Base-by-base conservation (phyloP, 2,888 invertebrate genomes). In the Epiblema foenella region DNA sequence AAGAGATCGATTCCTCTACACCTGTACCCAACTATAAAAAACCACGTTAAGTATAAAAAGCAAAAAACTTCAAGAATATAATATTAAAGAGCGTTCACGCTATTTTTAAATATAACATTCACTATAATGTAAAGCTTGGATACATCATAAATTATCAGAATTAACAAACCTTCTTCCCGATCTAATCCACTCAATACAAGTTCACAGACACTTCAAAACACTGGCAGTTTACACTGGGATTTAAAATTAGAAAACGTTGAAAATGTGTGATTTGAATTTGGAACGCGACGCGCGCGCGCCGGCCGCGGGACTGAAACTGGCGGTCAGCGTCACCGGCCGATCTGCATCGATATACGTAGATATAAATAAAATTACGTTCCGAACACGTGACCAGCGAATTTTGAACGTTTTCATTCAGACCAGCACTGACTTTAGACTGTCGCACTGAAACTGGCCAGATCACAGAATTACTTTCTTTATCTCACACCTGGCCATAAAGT, bases 81-180 rank as follows among this genome's bases (percentile, higher is more conserved):
- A 59, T 56, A 60, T 59, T 62, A 62, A 71, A 67, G 67, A 66
- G 24, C 49, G 52, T 65, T 24, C 60, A 33, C 15, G 66, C 62
- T 71, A 71, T 71, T 67, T 71, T 71, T 71, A 70, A 70, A 70
- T 59, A 66, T 46, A 66, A 70, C 60, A 70, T 70, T 59, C 70
- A 70, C 65, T 60, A 70, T 60, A 49, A 52, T 58, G 51, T 64
- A 56, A 18, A 39, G 46, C n/a, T 64, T 69, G 69, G 58, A 37
- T 69, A 69, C 29, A n/a, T n/a, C n/a, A n/a, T n/a, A n/a, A n/a
- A n/a, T n/a, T n/a, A n/a, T n/a, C n/a, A 65, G 59, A 18, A 37
- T 66, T 54, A 65, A 70, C 65, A 29, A 70, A 70, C 70, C 70
- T 69, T 59, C 42, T 54, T 18, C 39, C 8, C 46, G 54, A 65